Evolutionary conservation across 2,797 vertebrate species (phyloP), one percentile per base, ranked within the genome.

Genomic region (Spea hammondii): DNA sequence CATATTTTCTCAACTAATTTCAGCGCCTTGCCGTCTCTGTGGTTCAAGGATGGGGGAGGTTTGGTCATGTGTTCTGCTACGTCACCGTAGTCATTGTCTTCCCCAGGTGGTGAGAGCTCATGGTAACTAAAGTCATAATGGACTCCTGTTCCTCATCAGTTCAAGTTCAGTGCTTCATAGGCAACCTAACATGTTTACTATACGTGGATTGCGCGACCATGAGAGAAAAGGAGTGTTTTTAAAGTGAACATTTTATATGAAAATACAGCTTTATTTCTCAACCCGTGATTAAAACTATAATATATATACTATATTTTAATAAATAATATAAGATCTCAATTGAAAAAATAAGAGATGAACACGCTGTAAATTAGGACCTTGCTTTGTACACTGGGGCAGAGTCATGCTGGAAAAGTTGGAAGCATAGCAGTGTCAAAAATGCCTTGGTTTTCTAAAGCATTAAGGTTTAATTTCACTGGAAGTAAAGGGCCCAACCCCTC

Each of bases 1-100:
- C 32, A 0, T 85, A 85, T 90, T 91, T 86, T 84, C 76, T 4
- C 80, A 86, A 88, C 91, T 87, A 73, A 88, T 91, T 88, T 89
- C 4, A 0, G 59, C 83, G 82, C 48, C 55, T 55, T 65, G 70
- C 57, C 74, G 65, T 82, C 83, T 83, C 77, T 55, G 68, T 84
- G 70, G 82, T 84, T 85, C 49, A 60, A 83, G 62, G 64, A 84
- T 60, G 11, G 83, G 84, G 80, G 70, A 77, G 46, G 62, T 49
- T 81, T 87, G 83, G 86, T 87, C 85, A 77, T 85, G 78, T 0
- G 11, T 71, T 59, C 51, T 75, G 82, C 84, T 79, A 85, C 47
- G 0, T 89, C 89, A 86, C 84, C 4, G 0, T 82, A 89, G 85
- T 70, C 8, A 81, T 84, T 87, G 79, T 83, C 83, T 88, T 86